Conservation (phyloP, 2,888 invertebrate genomes). For the Phortica magna region DNA sequence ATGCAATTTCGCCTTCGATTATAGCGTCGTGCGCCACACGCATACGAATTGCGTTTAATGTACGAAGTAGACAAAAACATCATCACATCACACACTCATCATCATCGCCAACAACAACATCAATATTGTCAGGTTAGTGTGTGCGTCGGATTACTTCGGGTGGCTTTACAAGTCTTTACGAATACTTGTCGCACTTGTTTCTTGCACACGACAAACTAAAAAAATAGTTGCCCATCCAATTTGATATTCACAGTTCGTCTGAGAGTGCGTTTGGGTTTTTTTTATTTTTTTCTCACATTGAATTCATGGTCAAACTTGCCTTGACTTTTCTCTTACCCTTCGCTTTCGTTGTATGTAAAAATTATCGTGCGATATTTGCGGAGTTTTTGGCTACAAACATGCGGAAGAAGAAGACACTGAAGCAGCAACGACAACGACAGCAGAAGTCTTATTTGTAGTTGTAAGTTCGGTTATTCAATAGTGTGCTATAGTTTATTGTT, state of each 20-base stretch:
- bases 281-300: conserved; percentile 58
- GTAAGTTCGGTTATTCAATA: conserved; percentile 51
- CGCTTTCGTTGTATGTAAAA: not conserved
- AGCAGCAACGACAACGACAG: conserved; percentile 35
- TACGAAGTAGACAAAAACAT: too few species aligned
- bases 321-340: too few species aligned
- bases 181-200: conserved; percentile 53
- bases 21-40: not conserved
- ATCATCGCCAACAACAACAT: not conserved
- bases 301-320: conserved; percentile 63
- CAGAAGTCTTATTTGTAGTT: conserved; percentile 58
- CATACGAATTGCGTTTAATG: not conserved
- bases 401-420: not conserved
- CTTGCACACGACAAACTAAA: not conserved
- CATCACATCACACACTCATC: not conserved
- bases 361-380: conserved; percentile 12
- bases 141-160: too few species aligned
- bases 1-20: not conserved
- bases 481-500: conserved; percentile 51
- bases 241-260: not conserved
- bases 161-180: not conserved
- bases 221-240: not conserved
- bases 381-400: conserved; percentile 1
- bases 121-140: too few species aligned
- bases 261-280: conserved; percentile 46